Conservation (phyloP, 2,797 vertebrate species). For the Cyprinella venusta region DNA sequence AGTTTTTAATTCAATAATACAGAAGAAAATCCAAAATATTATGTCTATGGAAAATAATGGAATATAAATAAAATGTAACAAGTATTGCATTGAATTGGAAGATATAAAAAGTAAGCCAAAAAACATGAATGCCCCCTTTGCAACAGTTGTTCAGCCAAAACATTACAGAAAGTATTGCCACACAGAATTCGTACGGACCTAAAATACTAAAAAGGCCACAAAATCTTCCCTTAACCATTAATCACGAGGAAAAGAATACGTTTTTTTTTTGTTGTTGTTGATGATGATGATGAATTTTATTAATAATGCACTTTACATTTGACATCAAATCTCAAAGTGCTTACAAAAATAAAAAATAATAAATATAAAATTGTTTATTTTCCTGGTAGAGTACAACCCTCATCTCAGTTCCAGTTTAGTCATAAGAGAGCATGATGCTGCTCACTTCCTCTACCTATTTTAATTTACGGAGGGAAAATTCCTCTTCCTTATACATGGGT, state of each 20-base stretch:
- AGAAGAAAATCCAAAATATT: not conserved
- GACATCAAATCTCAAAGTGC: too few relatives aligned
- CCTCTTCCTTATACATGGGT: not conserved
- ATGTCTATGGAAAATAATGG: not conserved
- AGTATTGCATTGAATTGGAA: not conserved
- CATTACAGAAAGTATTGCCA: slow-evolving; percentile 2
- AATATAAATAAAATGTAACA: not conserved
- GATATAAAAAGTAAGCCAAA: not conserved
- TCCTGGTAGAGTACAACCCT: not conserved
- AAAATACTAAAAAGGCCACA: not conserved
- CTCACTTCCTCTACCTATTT: slow-evolving; percentile 5
- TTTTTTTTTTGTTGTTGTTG: not conserved
- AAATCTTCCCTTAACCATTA: not conserved
- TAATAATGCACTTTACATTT: too few relatives aligned
- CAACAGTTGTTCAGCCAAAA: slow-evolving; percentile 11
- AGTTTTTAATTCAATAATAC: not conserved
- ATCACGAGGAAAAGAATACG: not conserved
- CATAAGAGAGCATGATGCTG: not conserved
- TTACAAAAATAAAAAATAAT: too few relatives aligned
- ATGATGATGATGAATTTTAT: too few relatives aligned
- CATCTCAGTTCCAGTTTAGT: not conserved
- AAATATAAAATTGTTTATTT: not conserved
- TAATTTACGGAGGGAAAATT: slow-evolving; percentile 21
- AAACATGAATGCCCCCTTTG: not conserved
- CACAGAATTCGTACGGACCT: not conserved